Evolutionary conservation across 2,113 vertebrate species (phyloP).

Genomic region (Cichladusa arquata): DNA sequence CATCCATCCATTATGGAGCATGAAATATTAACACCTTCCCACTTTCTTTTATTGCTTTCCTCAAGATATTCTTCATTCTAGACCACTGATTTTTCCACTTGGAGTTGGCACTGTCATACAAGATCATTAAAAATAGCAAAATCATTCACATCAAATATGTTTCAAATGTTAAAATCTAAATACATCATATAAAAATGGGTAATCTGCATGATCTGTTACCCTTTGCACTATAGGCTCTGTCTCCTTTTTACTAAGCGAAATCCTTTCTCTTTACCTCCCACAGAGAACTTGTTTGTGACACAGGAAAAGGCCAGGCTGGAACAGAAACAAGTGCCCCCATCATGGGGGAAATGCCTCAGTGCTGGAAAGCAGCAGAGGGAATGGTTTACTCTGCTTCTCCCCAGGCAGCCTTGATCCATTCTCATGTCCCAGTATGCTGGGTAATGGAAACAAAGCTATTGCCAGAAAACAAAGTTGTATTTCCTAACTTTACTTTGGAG

Average conservation of each 20-base stretch:
- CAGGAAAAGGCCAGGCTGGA: not conserved
- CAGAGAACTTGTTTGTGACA: not conserved
- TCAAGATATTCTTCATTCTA: not conserved
- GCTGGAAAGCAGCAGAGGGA: not conserved
- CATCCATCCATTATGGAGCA: not conserved
- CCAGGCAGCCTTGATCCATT: not conserved
- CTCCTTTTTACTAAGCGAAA: not conserved
- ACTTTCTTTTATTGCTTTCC: not conserved
- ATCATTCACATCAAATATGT: not conserved
- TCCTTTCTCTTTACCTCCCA: not conserved
- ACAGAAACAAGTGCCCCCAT: not conserved
- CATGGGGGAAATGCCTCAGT: not conserved
- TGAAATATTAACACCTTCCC: not conserved
- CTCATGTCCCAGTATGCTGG: accelerated
- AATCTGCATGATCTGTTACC: not conserved
- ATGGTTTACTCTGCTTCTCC: not conserved
- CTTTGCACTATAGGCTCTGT: not conserved
- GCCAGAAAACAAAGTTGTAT: not conserved
- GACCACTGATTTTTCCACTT: not conserved
- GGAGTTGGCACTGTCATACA: not conserved
- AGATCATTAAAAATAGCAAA: not conserved
- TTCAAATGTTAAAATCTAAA: not conserved
- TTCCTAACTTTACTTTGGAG: not conserved
- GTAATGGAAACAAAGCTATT: not conserved
- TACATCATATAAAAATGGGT: not conserved